phyloP scores from a whole-genome alignment of 2,113 vertebrate genomes.

The Myotis brandtii region DNA sequence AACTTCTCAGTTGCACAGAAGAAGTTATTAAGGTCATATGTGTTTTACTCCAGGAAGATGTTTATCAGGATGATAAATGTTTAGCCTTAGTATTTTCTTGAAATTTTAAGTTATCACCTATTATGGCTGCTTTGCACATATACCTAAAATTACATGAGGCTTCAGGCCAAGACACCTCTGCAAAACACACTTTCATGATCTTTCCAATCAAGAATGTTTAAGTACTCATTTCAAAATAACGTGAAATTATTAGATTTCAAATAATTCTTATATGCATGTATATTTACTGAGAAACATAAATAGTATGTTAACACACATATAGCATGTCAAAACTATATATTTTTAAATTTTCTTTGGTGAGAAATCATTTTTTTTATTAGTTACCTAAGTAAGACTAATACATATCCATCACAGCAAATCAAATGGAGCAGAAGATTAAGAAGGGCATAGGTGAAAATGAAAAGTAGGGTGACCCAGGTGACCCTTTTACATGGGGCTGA shows the following conservation, averaged over 20 bases:
- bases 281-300: neutral
- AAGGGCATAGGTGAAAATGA: neutral
- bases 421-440: neutral
- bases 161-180: neutral
- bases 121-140: neutral
- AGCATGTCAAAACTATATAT: neutral
- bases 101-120: constrained; percentile 15
- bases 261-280: neutral
- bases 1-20: neutral
- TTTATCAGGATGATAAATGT: neutral
- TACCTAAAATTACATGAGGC: neutral
- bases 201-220: constrained; percentile 43
- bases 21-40: neutral
- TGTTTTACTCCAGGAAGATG: neutral
- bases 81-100: neutral
- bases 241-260: neutral
- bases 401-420: neutral
- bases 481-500: neutral
- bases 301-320: neutral
- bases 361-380: neutral
- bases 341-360: neutral
- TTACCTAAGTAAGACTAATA: neutral
- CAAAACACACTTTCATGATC: neutral
- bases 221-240: neutral
- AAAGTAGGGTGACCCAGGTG: neutral